phyloP scores from a whole-genome alignment of 2,888 invertebrate species.

The Troglohyphantes excavatus region DNA sequence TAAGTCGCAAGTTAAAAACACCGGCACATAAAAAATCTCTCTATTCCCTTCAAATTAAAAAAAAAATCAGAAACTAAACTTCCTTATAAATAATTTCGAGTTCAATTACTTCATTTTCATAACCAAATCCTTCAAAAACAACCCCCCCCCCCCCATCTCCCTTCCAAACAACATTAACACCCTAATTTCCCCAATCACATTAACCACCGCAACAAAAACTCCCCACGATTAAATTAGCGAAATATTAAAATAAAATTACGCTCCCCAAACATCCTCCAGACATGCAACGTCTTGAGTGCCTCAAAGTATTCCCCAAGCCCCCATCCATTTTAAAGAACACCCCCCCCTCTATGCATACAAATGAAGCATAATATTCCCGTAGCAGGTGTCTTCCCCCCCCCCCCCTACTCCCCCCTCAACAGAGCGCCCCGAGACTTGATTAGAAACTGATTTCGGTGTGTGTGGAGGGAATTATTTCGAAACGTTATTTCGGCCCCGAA shows the following conservation, averaged over 20 bases:
- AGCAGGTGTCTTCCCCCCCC: not conserved
- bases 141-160: no score
- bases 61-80: no score
- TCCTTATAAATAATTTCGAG: no score
- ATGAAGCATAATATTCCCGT: not conserved
- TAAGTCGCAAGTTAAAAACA: no score
- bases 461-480: conserved; percentile 57
- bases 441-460: conserved; percentile 51
- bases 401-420: not conserved
- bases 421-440: conserved; percentile 38
- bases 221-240: not conserved
- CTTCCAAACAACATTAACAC: conserved; percentile 3
- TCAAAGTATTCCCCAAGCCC: not conserved
- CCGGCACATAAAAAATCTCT: no score
- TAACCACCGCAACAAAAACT: not conserved
- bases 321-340: conserved; percentile 1
- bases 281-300: not conserved
- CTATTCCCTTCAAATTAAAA: no score
- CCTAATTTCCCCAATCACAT: not conserved
- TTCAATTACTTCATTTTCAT: no score
- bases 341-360: conserved; percentile 7
- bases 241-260: conserved; percentile 21
- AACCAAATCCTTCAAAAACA: no score
- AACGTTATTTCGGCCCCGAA: conserved; percentile 53
- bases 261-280: not conserved